Percentiles rank a stretch among this genome's conserved stretches.
Evolutionary conservation across 2,888 invertebrate species (phyloP).

Genomic region (Orthosia gracilis): DNA sequence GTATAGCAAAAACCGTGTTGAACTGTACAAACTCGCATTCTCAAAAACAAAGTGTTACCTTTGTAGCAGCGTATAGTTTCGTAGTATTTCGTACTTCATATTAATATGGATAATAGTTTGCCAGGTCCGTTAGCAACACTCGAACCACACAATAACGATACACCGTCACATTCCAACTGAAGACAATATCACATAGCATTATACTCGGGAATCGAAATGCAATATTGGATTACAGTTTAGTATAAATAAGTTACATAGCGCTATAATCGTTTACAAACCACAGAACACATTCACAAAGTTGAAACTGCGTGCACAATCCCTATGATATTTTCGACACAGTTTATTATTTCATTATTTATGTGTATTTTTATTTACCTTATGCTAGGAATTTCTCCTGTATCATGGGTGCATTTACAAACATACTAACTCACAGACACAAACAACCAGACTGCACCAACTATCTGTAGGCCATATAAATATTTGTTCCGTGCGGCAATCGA

Average conservation of each 20-base stretch:
- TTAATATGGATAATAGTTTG: not conserved
- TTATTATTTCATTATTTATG: too few species aligned
- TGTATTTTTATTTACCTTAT: too few species aligned
- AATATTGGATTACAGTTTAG: constrained; percentile 2
- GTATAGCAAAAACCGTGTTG: too few species aligned
- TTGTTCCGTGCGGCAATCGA: too few species aligned
- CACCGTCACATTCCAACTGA: constrained; percentile 18
- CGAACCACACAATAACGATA: constrained; percentile 7
- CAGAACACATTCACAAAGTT: not conserved
- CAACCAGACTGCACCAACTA: too few species aligned
- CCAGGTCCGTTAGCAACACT: not conserved
- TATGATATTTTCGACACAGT: not conserved
- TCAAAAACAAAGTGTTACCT: not conserved
- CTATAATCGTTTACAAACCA: not conserved
- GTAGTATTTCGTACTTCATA: not conserved
- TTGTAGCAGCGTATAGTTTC: not conserved
- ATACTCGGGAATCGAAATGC: constrained; percentile 34
- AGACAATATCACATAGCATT: constrained; percentile 24
- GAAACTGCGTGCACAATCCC: not conserved
- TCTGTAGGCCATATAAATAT: too few species aligned
- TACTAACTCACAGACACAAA: too few species aligned
- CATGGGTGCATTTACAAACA: too few species aligned
- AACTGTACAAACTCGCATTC: not conserved
- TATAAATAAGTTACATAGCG: constrained; percentile 23
- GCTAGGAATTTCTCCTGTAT: too few species aligned